Base-by-base conservation (phyloP, 2,888 invertebrate species). In the Drosophila longiperda region DNA sequence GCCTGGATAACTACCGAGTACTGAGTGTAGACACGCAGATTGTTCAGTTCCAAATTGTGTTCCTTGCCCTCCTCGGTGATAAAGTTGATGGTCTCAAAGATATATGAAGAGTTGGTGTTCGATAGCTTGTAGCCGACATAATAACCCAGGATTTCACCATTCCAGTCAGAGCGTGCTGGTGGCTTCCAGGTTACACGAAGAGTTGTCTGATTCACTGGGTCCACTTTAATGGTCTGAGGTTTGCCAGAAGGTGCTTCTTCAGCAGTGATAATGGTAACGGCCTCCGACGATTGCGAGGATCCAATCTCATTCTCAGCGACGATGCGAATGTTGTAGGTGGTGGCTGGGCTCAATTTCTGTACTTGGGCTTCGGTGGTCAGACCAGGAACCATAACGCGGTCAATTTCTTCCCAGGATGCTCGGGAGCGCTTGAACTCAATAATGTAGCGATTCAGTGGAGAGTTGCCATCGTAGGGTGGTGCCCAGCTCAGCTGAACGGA, bases 1-100 rank as follows among this genome's bases (percentile, higher is more conserved):
- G 98, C 98, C 94, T 98, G 98, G 11, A 98, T 97, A 26, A 98
- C 98, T 29, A 98, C 97, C n/a, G 98, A 96, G 93, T 99, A 99
- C 92, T 98, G 98, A 0, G 98, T 98, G 94, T 98, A 99, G 0
- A 98, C 98, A 91, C 97, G 96, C 49, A 97, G 94, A 87, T 97
- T 96, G 75, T 95, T 94, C 90, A 97, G 96, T 91, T 97, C 96
- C 84, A 98, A 94, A 87, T 96, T 97, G 91, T 97, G 97, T 93
- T 98, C 98, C 90, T 97, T 97, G 92, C 97, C 97, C 92, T 97
- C 97, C 94, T 98, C 98, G 91, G 97, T 96, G 62, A 97, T 96
- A 92, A 97, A 97, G 92, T 98, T 98, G 7, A 98, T 97, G 59
- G 98, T 98, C 93, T 98, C 98, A 90, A 97, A 98, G 65, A 98